Percentiles rank a stretch among this genome's conserved stretches.
phyloP scores from a whole-genome alignment of 2,797 vertebrate species.

The Sebastes dallii region DNA sequence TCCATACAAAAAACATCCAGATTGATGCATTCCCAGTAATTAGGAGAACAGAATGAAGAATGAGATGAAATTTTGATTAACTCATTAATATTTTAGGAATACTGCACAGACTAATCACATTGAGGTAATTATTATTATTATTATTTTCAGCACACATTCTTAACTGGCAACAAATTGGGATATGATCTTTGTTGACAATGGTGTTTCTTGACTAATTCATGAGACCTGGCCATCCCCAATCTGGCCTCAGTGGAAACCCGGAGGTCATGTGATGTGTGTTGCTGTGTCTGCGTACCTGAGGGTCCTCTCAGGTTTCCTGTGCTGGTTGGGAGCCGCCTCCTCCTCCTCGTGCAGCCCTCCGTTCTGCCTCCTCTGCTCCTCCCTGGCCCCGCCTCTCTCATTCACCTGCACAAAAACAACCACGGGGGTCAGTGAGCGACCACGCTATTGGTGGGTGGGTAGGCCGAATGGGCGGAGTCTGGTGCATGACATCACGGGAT shows the following conservation, averaged over 20 bases:
- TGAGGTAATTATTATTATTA: not conserved
- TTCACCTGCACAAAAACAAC: slow-evolving; percentile 78
- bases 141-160: not conserved
- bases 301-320: slow-evolving; percentile 90
- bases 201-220: slow-evolving; percentile 20
- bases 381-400: slow-evolving; percentile 83
- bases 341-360: slow-evolving; percentile 88
- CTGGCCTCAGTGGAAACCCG: not conserved
- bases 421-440: not conserved
- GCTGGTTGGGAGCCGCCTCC: slow-evolving; percentile 84
- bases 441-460: not conserved
- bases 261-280: not conserved
- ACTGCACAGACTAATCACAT: not conserved
- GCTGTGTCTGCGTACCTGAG: slow-evolving; percentile 83
- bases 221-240: not conserved
- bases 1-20: not conserved
- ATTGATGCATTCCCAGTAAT: not conserved
- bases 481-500: not conserved
- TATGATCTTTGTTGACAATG: not conserved
- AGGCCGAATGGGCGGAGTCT: not conserved
- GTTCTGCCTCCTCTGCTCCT: slow-evolving; percentile 87
- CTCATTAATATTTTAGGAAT: not conserved
- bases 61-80: not conserved
- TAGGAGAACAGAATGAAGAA: not conserved
- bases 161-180: not conserved